phyloP scores from a whole-genome alignment of 2,888 invertebrate genomes.

The Limenitis camilla region DNA sequence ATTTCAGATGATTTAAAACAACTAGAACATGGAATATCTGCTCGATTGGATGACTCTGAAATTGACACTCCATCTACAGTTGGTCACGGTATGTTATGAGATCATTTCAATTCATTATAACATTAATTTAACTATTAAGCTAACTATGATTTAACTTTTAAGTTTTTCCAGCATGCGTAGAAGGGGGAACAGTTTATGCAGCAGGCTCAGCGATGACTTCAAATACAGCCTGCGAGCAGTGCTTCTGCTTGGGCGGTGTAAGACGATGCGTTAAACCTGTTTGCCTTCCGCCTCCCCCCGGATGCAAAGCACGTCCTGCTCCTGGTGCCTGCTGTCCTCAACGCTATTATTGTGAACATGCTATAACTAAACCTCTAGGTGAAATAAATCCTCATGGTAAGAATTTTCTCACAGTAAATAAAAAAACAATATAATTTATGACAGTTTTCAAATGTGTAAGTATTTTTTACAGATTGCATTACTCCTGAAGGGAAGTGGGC shows the following conservation, averaged over 20 bases:
- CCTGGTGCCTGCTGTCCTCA: constrained; percentile 85
- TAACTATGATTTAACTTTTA: constrained; percentile 5
- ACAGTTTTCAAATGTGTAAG: not conserved
- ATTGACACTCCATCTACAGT: constrained; percentile 30
- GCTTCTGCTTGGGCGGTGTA: constrained; percentile 85
- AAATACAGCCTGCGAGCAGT: constrained; percentile 86
- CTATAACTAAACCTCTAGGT: constrained; percentile 30
- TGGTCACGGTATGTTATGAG: constrained; percentile 39
- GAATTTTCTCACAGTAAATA: too few relatives aligned
- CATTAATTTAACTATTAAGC: not conserved
- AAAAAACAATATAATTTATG: too few relatives aligned
- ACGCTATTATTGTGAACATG: constrained; percentile 79
- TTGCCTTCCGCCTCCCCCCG: constrained; percentile 83
- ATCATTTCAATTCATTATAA: not conserved
- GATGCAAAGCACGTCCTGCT: constrained; percentile 78
- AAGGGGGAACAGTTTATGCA: constrained; percentile 82
- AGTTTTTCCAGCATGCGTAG: constrained; percentile 78
- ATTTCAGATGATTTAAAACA: constrained; percentile 45
- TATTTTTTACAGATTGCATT: constrained; percentile 73
- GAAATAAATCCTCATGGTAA: constrained; percentile 39
- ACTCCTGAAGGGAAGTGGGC: constrained; percentile 75
- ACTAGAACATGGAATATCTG: constrained; percentile 41
- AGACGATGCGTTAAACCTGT: constrained; percentile 86
- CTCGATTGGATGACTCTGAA: constrained; percentile 35
- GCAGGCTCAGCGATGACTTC: constrained; percentile 90